A percentile compares a stretch with the other conserved stretches of the same genome.
Evolutionary conservation across 1,140 invertebrate species (phyloP).

Genomic region (Lasioglossum baleicum): DNA sequence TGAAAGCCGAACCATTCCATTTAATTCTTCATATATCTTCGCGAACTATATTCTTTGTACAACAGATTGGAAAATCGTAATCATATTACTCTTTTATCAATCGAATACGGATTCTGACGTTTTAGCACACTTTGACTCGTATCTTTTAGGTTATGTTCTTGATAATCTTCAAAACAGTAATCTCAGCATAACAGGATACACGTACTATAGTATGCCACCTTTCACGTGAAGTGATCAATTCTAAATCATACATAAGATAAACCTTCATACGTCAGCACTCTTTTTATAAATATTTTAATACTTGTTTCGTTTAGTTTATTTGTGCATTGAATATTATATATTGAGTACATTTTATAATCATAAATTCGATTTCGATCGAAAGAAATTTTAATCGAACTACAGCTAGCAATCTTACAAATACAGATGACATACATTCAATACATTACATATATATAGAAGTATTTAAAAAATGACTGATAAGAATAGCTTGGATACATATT

Average conservation of each 20-base stretch:
- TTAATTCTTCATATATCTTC: neutral
- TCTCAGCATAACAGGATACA: slow-evolving; percentile 44
- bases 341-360: neutral
- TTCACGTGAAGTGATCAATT: slow-evolving; percentile 26
- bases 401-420: neutral
- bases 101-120: neutral
- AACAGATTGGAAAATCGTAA: neutral
- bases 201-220: slow-evolving; percentile 13
- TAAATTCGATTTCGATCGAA: neutral
- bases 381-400: neutral
- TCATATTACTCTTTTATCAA: neutral
- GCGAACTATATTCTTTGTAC: neutral
- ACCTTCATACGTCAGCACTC: slow-evolving; percentile 5
- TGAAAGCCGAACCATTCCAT: neutral
- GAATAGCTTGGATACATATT: neutral
- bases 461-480: neutral
- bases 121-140: neutral
- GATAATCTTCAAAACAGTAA: slow-evolving; percentile 44
- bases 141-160: slow-evolving; percentile 49
- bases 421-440: neutral
- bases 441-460: neutral
- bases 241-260: slow-evolving; percentile 29
- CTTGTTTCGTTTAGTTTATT: neutral
- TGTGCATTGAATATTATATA: neutral
- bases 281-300: neutral